A percentile compares a stretch with the other conserved stretches of the same genome.
Conservation (phyloP, 2,113 vertebrate species). For the Scomber scombrus region DNA sequence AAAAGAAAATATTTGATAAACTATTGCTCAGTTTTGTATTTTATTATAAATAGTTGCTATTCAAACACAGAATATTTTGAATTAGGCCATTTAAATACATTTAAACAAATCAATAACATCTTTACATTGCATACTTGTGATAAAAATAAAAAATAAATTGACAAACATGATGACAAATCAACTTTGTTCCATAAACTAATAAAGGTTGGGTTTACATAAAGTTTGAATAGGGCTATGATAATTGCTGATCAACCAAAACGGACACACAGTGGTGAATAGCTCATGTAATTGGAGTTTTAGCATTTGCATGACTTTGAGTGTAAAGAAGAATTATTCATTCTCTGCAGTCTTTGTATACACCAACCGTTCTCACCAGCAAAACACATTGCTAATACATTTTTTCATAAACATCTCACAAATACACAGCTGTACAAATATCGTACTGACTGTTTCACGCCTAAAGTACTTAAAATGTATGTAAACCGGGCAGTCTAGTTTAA, state of each 20-base stretch:
- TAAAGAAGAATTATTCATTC: slow-evolving; percentile 14
- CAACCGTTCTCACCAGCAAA: slow-evolving; percentile 8
- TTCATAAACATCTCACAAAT: slow-evolving; percentile 7
- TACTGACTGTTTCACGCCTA: slow-evolving; percentile 5
- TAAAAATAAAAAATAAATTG: slow-evolving; percentile 17
- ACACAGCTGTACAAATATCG: slow-evolving; percentile 11
- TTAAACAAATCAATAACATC: slow-evolving; percentile 28
- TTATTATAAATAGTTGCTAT: slow-evolving; percentile 47
- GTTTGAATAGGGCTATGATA: background rate
- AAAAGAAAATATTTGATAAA: background rate
- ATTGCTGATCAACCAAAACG: background rate
- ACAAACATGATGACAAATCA: slow-evolving; percentile 28
- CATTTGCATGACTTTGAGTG: slow-evolving; percentile 12
- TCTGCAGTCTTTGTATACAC: slow-evolving; percentile 39
- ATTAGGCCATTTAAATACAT: slow-evolving; percentile 32
- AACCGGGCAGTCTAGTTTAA: slow-evolving; percentile 9
- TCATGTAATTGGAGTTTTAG: background rate
- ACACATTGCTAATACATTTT: slow-evolving; percentile 38
- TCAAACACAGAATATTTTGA: slow-evolving; percentile 23
- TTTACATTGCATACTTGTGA: slow-evolving; percentile 44
- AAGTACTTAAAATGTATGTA: background rate
- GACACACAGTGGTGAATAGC: background rate
- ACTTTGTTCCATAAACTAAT: slow-evolving; percentile 3
- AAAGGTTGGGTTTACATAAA: slow-evolving; percentile 1
- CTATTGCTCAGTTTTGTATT: background rate